Conservation (phyloP, 1,140 invertebrate genomes). For the Platorchestia sp. region DNA sequence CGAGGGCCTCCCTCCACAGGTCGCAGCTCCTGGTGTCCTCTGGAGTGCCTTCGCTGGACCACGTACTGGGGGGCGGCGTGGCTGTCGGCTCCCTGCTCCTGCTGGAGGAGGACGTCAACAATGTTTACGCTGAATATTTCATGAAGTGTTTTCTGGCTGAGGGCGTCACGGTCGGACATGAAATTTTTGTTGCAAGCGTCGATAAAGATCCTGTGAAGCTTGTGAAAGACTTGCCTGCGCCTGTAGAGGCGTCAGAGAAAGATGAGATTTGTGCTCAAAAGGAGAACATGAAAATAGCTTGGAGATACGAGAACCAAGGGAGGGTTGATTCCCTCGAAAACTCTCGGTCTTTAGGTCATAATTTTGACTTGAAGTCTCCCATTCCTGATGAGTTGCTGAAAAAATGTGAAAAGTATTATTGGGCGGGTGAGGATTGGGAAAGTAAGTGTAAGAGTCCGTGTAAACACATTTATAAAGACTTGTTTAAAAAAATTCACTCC, state of each 20-base stretch:
- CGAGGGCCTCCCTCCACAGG: conserved; percentile 78
- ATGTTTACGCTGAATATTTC: conserved; percentile 81
- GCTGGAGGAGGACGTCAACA: conserved; percentile 83
- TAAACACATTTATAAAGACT: not conserved
- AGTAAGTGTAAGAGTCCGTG: not conserved
- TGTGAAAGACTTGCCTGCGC: conserved; percentile 72
- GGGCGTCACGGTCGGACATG: conserved; percentile 81
- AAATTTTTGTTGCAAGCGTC: conserved; percentile 80
- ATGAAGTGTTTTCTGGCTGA: conserved; percentile 88
- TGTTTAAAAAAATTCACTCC: not conserved
- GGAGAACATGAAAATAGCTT: conserved; percentile 86
- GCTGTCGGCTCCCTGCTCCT: conserved; percentile 65
- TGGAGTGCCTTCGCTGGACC: conserved; percentile 80
- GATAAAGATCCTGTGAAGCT: conserved; percentile 79
- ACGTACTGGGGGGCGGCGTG: conserved; percentile 74
- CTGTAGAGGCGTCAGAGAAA: conserved; percentile 69
- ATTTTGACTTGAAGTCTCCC: conserved; percentile 83
- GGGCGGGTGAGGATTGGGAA: conserved; percentile 69
- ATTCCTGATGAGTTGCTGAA: conserved; percentile 77
- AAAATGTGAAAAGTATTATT: conserved; percentile 74
- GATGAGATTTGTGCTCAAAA: conserved; percentile 66
- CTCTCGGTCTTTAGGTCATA: conserved; percentile 78
- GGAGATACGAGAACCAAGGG: conserved; percentile 84
- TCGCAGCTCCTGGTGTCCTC: conserved; percentile 79
- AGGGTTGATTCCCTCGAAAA: conserved; percentile 75